A percentile compares a stretch with the other conserved stretches of the same genome.
Evolutionary conservation across 2,113 vertebrate species (phyloP).

Genomic region (Hippocampus abdominalis): DNA sequence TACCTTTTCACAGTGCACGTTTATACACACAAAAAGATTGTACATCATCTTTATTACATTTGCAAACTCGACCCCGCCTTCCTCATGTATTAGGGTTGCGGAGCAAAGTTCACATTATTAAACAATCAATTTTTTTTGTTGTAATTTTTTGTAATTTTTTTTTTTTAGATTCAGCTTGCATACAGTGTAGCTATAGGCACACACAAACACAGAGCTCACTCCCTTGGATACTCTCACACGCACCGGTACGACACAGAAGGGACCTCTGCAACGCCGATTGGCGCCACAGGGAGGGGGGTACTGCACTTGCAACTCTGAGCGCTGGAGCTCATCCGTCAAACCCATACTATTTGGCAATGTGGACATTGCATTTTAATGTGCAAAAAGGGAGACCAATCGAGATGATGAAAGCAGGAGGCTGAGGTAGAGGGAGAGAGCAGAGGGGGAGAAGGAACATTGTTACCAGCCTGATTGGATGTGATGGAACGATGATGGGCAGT

Average conservation of each 20-base stretch:
- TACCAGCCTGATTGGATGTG: constrained; percentile 58
- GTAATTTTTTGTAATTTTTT: constrained; percentile 13
- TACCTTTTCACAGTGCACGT: constrained; percentile 79
- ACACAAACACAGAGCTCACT: constrained; percentile 46
- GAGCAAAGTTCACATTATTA: constrained; percentile 68
- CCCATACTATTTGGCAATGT: constrained; percentile 61
- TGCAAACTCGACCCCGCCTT: constrained; percentile 55
- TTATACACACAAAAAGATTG: constrained; percentile 77
- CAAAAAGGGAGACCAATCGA: constrained; percentile 60
- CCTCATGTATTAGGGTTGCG: constrained; percentile 28
- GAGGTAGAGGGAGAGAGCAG: constrained; percentile 68
- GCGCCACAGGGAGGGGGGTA: constrained; percentile 48
- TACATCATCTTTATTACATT: constrained; percentile 75
- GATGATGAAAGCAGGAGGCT: constrained; percentile 50
- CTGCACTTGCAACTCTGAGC: constrained; percentile 55
- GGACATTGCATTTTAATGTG: constrained; percentile 63
- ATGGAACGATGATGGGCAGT: constrained; percentile 58
- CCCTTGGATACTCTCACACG: constrained; percentile 29
- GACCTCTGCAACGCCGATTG: constrained; percentile 49
- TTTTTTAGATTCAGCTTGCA: constrained; percentile 63
- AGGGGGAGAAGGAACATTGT: constrained; percentile 36
- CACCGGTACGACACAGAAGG: constrained; percentile 44
- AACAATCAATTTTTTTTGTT: constrained; percentile 68
- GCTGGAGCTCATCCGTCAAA: constrained; percentile 46
- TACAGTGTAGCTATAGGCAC: constrained; percentile 66